Base-by-base conservation (phyloP, 92 coral and sea anemone genomes). In the Umimayanthus chanpuru region DNA sequence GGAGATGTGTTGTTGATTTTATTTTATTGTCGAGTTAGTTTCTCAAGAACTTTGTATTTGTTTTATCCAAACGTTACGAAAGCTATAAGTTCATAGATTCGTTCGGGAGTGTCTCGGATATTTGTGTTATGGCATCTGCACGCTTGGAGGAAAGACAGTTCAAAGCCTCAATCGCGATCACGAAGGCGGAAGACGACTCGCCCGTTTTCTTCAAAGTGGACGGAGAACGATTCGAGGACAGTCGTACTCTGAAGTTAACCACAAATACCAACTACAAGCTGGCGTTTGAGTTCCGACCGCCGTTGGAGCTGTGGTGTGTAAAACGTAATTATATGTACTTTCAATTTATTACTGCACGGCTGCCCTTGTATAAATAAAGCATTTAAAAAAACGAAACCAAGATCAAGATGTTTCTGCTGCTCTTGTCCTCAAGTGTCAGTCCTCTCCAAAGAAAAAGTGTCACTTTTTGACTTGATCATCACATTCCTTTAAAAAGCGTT, bases 171-270 rank as follows among this genome's bases (percentile, higher is more conserved):
- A 43, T 97, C 23, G 78, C 92, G 49, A 86, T 97, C 44, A 91
- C 98, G 1, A 94, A 89, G 86, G 87, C 89, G 4, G 96, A 93
- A 23, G 99, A 97, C 67, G 92, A 93, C 25, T 95, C 99, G 76
- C 99, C 95, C 12, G 97, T 97, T 73, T 97, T 92, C 89, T 97
- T 91, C 80, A 97, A 97, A 77, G 76, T 88, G 65, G 99, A 97
- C 73, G 99, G 99, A 0, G 96, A 94, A 79, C 89, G 99, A 29
- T 97, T 97, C 81, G 94, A 95, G 77, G 98, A 97, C 64, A 93
- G 86, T 64, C 96, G 93, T 32, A 97, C 99, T 1, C 76, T 97
- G 44, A 97, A 97, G 77, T 89, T 97, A 2, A 96, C 92, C 86
- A 93, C 92, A 2, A 93, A 97, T 30, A 91, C 98, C 12, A 86